Evolutionary conservation across 2,113 vertebrate genomes (phyloP), one percentile per base, ranked within the genome.

Genomic region (Macrotus californicus): DNA sequence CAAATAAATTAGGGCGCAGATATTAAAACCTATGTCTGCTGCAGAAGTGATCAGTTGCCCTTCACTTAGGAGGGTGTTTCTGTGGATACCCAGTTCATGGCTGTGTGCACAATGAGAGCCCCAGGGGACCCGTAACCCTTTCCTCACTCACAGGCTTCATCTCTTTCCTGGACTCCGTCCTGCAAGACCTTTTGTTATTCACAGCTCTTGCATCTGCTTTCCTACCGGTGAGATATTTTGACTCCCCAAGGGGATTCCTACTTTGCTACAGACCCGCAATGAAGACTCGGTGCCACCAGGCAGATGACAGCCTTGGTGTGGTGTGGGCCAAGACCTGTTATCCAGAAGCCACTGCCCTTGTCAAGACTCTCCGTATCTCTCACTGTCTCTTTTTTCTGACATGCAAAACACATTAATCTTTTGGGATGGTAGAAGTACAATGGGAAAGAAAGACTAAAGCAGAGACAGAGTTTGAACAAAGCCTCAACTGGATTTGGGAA

Each of bases 1-100:
- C 97, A 96, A 96, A 95, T 96, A 96, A 97, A 96, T 96, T 89
- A 96, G 93, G 91, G 77, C 41, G 19, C 80, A 96, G 95, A 96
- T 94, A 96, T 89, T 92, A 97, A 96, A 96, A 46, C 69, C 72
- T 29, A 92, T 0, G 36, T 89, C 92, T 84, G 81, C 96, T 94
- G 93, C 86, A 95, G 90, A 94, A 94, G 81, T 69, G 77, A 83
- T 86, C 75, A 91, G 89, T 80, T 95, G 87, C 76, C 70, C 87
- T 87, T 93, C 66, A 14, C 73, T 50, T 39, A 52, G 88, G 50
- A 89, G 76, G 91, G 72, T 11, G 29, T 93, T 95, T 87, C 94
- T 89, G 29, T 11, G 61, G 67, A 90, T 73, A 48, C 72, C 70
- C 70, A 34, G 46, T 91, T 64, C 34, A 6, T 1, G 39, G 43